Conservation (phyloP, 2,888 invertebrate genomes). For the Arge pagana region DNA sequence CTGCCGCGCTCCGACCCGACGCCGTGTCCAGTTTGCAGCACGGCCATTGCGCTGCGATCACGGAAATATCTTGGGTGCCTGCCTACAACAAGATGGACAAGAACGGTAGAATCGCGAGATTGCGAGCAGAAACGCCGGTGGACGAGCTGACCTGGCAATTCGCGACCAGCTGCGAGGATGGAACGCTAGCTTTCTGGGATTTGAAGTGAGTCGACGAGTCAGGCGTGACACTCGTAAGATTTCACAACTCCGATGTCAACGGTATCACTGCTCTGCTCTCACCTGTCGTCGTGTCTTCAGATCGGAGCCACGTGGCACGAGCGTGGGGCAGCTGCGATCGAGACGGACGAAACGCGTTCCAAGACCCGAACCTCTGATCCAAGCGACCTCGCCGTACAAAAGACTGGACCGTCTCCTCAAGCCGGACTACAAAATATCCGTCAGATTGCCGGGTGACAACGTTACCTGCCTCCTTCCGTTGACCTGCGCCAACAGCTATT, state of each 20-base stretch:
- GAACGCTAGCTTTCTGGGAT: slow-evolving; percentile 74
- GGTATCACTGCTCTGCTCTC: neutral
- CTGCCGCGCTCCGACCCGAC: slow-evolving; percentile 64
- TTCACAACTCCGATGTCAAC: no score
- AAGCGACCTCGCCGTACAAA: slow-evolving; percentile 67
- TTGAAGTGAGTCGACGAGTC: slow-evolving; percentile 62
- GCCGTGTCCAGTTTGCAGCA: slow-evolving; percentile 66
- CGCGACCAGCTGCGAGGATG: slow-evolving; percentile 70
- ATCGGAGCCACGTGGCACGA: neutral
- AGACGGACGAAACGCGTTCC: slow-evolving; percentile 55
- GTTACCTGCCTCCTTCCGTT: slow-evolving; percentile 57
- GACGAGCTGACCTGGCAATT: slow-evolving; percentile 64
- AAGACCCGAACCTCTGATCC: slow-evolving; percentile 65
- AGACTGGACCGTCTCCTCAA: slow-evolving; percentile 65
- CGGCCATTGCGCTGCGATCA: slow-evolving; percentile 69
- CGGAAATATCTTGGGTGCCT: slow-evolving; percentile 71
- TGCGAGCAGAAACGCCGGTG: slow-evolving; percentile 48
- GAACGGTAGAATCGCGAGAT: slow-evolving; percentile 63
- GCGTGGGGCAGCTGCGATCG: neutral
- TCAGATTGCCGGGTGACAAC: slow-evolving; percentile 59
- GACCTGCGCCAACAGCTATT: slow-evolving; percentile 58
- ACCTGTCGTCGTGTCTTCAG: neutral
- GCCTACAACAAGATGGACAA: slow-evolving; percentile 64
- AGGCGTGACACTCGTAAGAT: neutral
- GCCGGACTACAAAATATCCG: slow-evolving; percentile 66